These are phyloP conservation scores for Dipodomys ordii DNA, from an alignment of 2,113 vertebrate species.

Conservation along the genomic window DNA sequence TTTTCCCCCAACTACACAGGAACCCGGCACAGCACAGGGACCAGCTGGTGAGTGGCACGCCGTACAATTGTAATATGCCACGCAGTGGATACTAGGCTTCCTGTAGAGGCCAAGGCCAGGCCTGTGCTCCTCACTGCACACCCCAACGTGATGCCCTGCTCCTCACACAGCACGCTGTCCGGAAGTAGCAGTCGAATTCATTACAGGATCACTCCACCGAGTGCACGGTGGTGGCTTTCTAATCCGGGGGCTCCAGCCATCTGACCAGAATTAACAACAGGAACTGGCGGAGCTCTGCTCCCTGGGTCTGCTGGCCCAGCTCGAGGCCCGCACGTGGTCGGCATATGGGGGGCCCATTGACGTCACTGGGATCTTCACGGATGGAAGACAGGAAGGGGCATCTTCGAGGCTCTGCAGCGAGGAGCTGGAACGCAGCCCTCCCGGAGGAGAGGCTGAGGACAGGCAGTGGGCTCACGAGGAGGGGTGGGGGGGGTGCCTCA, in stretches of 20 bases:
- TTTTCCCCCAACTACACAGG: background rate
- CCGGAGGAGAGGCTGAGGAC: background rate
- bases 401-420: background rate
- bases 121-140: background rate
- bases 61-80: no score
- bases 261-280: slow-evolving; percentile 65
- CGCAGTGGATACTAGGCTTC: background rate
- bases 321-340: slow-evolving; percentile 35
- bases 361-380: slow-evolving; percentile 57
- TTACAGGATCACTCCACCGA: background rate
- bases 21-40: no score
- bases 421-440: background rate
- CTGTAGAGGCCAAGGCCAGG: background rate
- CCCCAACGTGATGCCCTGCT: background rate
- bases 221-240: slow-evolving; percentile 22
- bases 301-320: background rate
- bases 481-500: background rate
- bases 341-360: slow-evolving; percentile 56
- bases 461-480: background rate
- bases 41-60: no score
- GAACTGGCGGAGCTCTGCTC: slow-evolving; percentile 29
- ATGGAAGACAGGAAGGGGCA: slow-evolving; percentile 19
- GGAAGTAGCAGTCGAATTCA: background rate
- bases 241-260: background rate
- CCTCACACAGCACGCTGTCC: background rate